Percentiles rank a stretch among this genome's conserved stretches.
Conservation (phyloP, 2,797 vertebrate genomes). For the Neosilurus mollespiculum region DNA sequence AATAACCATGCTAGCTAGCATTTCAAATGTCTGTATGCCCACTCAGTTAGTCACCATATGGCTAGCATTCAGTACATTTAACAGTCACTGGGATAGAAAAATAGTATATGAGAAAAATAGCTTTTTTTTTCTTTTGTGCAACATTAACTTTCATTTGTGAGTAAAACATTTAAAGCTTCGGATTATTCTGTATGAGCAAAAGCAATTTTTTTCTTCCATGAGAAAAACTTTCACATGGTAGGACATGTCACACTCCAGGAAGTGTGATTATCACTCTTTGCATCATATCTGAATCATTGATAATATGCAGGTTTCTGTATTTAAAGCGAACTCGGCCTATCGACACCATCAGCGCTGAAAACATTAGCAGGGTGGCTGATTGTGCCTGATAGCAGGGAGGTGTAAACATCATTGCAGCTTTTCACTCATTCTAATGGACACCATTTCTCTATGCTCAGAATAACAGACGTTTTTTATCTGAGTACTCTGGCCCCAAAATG, state of each 20-base stretch:
- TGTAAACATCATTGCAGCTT: conserved; percentile 2
- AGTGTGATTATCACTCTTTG: not conserved
- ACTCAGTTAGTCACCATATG: too few species aligned
- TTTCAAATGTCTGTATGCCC: not conserved
- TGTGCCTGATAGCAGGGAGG: conserved; percentile 14
- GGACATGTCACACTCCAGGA: not conserved
- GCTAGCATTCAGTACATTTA: too few species aligned
- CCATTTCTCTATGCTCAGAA: not conserved
- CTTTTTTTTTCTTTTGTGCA: not conserved
- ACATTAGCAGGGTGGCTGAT: not conserved
- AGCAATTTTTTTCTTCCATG: not conserved
- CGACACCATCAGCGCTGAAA: not conserved
- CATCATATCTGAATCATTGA: not conserved
- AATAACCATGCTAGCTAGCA: not conserved
- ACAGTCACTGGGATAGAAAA: not conserved
- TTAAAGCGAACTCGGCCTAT: not conserved
- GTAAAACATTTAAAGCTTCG: not conserved
- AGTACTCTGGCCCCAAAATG: not conserved
- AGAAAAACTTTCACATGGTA: not conserved
- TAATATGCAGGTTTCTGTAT: not conserved
- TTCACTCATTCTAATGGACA: not conserved
- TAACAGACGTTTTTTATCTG: not conserved
- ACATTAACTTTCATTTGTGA: not conserved
- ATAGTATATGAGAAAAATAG: not conserved
- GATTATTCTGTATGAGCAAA: not conserved